Base-by-base conservation (phyloP, 2,113 vertebrate species). In the Apeltes quadracus region DNA sequence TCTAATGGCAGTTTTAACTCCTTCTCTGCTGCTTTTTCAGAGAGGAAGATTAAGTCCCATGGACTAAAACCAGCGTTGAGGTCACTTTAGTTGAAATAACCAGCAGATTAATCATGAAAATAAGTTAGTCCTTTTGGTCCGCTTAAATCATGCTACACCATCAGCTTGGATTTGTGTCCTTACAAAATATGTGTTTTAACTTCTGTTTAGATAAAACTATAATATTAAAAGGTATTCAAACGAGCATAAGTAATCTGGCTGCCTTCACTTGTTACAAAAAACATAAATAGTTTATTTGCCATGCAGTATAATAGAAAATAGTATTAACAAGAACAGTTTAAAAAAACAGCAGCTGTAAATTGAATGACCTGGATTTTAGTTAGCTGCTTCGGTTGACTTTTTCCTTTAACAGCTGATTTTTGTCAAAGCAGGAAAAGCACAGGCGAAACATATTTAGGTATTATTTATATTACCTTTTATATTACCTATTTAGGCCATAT, bases 401-500 rank as follows among this genome's bases (percentile, higher is more conserved):
- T 41, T 41, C 1, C 7, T 48, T 32, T n/a, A 44, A 70, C 22
- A 34, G 32, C 32, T 7, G 32, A 34, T 34, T 7, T 6, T 54
- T 55, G 44, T 58, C 53, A 20, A 4, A 44, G 27, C n/a, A 27
- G 36, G 38, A 59, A 25, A 44, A 53, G 25, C 43, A 53, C 51
- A 58, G 14, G 59, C 58, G 51, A 25, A 15, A 63, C 34, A 38
- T n/a, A 58, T 69, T 64, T 18, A 4, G 3, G 55, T 74, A n/a
- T n/a, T n/a, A n/a, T n/a, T n/a, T n/a, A n/a, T n/a, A n/a, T n/a
- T n/a, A n/a, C n/a, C n/a, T n/a, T n/a, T n/a, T n/a, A n/a, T n/a
- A n/a, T n/a, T n/a, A n/a, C n/a, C n/a, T n/a, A n/a, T n/a, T n/a
- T n/a, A n/a, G n/a, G n/a, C n/a, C n/a, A n/a, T n/a, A n/a, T n/a